Evolutionary conservation across 2,113 vertebrate species (phyloP).

Genomic region (Montifringilla adamsi): DNA sequence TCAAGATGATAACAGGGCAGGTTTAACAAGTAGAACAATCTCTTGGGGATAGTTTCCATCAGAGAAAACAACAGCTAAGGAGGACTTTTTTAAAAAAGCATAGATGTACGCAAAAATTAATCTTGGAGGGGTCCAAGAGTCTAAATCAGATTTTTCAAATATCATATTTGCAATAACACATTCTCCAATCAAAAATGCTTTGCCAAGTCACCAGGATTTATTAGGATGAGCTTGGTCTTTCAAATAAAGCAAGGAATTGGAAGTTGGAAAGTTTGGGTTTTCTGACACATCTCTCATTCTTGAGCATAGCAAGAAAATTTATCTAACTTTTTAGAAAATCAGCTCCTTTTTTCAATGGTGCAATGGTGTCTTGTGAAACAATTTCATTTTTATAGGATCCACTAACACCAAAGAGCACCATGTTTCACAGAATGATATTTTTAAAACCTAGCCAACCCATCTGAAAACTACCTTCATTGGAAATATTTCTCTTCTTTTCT

Average conservation of each 20-base stretch:
- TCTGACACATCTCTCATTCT: background rate
- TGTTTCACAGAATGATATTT: background rate
- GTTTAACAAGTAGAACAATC: background rate
- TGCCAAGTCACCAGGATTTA: background rate
- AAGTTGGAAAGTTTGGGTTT: background rate
- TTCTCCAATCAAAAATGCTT: background rate
- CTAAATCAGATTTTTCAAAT: background rate
- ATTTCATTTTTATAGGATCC: background rate
- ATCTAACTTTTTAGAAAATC: background rate
- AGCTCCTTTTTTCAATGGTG: background rate
- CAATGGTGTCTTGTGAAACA: background rate
- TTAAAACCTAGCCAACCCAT: background rate
- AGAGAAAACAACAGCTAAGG: background rate
- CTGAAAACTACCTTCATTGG: background rate
- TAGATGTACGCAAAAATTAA: background rate
- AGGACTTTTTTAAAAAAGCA: background rate
- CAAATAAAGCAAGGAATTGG: background rate
- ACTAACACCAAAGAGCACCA: background rate
- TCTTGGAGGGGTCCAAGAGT: rapidly evolving
- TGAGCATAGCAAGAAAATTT: background rate
- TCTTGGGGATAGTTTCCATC: background rate
- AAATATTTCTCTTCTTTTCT: background rate
- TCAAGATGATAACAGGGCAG: background rate
- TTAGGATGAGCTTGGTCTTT: background rate
- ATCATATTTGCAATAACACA: background rate